These are phyloP conservation scores for Lymantria dispar DNA, from an alignment of 2,888 invertebrate genomes.

Conservation along the genomic window DNA sequence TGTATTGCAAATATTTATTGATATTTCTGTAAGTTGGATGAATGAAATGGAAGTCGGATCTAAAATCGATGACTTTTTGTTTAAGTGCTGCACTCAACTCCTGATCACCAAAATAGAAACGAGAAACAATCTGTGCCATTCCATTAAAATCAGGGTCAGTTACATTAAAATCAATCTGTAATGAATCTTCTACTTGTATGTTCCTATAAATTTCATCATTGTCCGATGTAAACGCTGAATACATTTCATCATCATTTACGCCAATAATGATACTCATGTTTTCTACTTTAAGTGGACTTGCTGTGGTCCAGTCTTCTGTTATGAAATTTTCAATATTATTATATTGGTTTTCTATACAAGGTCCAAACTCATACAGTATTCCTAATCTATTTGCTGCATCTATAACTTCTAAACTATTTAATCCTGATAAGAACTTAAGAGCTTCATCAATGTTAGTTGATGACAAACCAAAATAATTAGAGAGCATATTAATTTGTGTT, in stretches of 20 bases:
- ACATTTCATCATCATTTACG: conserved; percentile 27
- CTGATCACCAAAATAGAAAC: conserved; percentile 39
- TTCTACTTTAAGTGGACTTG: conserved; percentile 37
- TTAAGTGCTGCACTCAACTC: conserved; percentile 13
- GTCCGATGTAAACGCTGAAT: conserved; percentile 10
- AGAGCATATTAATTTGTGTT: background rate
- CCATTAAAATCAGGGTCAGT: conserved; percentile 20
- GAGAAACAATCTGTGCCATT: conserved; percentile 18
- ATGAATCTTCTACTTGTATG: background rate
- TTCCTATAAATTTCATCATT: background rate
- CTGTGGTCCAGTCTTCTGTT: conserved; percentile 38
- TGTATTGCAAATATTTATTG: conserved; percentile 27
- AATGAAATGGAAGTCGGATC: conserved; percentile 37
- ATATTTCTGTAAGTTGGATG: conserved; percentile 37
- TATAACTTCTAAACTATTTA: conserved; percentile 28
- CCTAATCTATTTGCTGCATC: conserved; percentile 7
- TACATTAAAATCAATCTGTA: conserved; percentile 9
- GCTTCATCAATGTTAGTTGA: conserved; percentile 34
- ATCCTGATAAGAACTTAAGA: conserved; percentile 31
- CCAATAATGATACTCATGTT: conserved; percentile 45
- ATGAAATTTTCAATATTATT: conserved; percentile 43
- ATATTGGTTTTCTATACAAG: conserved; percentile 48
- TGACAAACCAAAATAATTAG: background rate
- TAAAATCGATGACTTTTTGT: conserved; percentile 28
- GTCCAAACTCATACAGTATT: conserved; percentile 26